Evolutionary conservation across 2,113 vertebrate species (phyloP).

Genomic region (Andinoacara biseriatus): DNA sequence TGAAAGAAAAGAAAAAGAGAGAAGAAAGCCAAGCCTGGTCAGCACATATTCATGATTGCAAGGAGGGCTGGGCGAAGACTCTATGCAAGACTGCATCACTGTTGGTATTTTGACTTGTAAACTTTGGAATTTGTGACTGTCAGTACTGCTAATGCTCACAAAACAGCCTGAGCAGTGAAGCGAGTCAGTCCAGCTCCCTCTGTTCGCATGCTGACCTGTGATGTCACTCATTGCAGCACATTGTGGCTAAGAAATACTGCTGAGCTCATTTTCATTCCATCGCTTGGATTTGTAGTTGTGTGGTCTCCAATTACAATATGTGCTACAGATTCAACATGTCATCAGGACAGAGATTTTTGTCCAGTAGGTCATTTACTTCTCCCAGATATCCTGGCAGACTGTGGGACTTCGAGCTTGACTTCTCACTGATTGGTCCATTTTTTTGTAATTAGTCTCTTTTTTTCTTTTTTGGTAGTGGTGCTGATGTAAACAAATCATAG

Average conservation of each 20-base stretch:
- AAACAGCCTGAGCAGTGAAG: slow-evolving; percentile 45
- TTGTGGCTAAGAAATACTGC: slow-evolving; percentile 24
- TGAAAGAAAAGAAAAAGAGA: slow-evolving; percentile 6
- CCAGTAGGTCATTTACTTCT: slow-evolving; percentile 45
- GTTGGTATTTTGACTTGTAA: slow-evolving; percentile 64
- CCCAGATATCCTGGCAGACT: slow-evolving; percentile 59
- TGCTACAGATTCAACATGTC: slow-evolving; percentile 45
- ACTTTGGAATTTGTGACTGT: slow-evolving; percentile 65
- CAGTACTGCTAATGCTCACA: slow-evolving; percentile 44
- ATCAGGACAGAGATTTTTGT: slow-evolving; percentile 44
- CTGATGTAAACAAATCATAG: slow-evolving; percentile 21
- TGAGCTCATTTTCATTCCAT: slow-evolving; percentile 2
- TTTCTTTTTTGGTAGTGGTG: not conserved
- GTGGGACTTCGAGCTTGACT: slow-evolving; percentile 32
- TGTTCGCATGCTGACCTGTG: slow-evolving; percentile 49
- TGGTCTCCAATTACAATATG: slow-evolving; percentile 17
- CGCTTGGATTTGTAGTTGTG: slow-evolving; percentile 4
- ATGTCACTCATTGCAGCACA: slow-evolving; percentile 34
- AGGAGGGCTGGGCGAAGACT: slow-evolving; percentile 9
- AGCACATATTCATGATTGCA: slow-evolving; percentile 16
- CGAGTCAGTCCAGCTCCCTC: slow-evolving; percentile 31
- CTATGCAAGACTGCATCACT: slow-evolving; percentile 36
- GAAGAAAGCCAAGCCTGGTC: slow-evolving; percentile 26
- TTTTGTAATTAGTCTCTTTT: slow-evolving; percentile 21
- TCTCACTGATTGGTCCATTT: slow-evolving; percentile 53